Conservation (phyloP, 1,140 invertebrate genomes). For the Myzus persicae region DNA sequence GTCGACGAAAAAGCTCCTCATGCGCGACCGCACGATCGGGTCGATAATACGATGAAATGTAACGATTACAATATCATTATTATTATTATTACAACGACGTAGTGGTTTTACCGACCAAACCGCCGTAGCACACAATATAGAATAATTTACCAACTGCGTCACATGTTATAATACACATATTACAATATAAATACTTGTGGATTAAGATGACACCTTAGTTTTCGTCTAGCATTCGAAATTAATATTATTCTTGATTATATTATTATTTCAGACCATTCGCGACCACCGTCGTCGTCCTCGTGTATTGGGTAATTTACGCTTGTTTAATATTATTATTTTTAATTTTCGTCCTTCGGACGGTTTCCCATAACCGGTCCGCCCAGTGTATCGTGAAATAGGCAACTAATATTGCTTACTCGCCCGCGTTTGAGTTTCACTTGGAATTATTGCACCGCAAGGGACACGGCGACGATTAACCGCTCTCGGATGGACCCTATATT, state of each 20-base stretch:
- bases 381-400: constrained; percentile 3
- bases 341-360: background rate
- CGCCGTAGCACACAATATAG: background rate
- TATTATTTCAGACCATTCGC: background rate
- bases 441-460: background rate
- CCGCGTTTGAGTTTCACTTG: background rate
- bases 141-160: background rate
- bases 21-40: background rate
- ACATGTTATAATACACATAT: background rate
- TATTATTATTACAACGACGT: background rate
- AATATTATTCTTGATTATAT: background rate
- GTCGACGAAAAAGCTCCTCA: background rate
- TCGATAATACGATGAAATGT: background rate
- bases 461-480: constrained; percentile 18
- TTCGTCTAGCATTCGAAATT: background rate
- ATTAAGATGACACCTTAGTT: background rate
- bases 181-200: background rate
- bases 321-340: background rate
- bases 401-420: constrained; percentile 51
- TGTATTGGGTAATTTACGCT: background rate
- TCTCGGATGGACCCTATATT: background rate
- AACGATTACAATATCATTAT: background rate
- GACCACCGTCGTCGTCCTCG: background rate
- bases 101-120: background rate
- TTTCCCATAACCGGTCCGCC: constrained; percentile 19